A percentile compares a stretch with the other conserved stretches of the same genome.
These are phyloP conservation scores for Stramonita haemastoma DNA, from an alignment of 2,888 invertebrate species.

Conservation along the genomic window DNA sequence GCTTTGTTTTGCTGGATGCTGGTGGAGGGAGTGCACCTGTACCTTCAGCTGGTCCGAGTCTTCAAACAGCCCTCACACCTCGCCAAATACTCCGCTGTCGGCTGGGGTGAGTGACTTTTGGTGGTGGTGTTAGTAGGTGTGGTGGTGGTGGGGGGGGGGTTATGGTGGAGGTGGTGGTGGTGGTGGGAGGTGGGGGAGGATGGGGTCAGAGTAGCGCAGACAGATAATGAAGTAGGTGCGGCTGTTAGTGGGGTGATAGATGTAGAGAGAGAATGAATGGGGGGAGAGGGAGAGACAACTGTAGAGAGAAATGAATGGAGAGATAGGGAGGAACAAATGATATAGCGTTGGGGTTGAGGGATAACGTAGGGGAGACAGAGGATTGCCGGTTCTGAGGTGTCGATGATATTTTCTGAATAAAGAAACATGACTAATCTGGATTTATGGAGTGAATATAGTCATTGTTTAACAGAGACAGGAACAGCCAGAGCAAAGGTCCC, in stretches of 20 bases:
- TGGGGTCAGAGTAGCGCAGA: too few relatives aligned
- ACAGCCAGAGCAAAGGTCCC: background rate
- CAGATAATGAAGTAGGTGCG: too few relatives aligned
- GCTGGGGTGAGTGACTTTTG: conserved; percentile 64
- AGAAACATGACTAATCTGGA: too few relatives aligned
- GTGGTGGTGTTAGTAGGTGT: background rate
- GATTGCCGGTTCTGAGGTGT: too few relatives aligned
- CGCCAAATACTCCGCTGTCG: conserved; percentile 64
- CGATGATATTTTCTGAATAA: too few relatives aligned
- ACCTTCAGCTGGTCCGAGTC: conserved; percentile 69
- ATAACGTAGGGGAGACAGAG: too few relatives aligned
- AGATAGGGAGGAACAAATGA: background rate
- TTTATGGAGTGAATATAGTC: too few relatives aligned
- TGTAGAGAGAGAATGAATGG: background rate
- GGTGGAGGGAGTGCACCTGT: conserved; percentile 71
- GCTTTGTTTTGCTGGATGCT: conserved; percentile 74
- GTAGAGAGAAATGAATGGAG: background rate
- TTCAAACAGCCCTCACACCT: conserved; percentile 64
- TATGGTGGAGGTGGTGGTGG: background rate
- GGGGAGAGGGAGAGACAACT: too few relatives aligned
- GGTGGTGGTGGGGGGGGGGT: background rate
- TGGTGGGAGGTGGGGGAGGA: background rate
- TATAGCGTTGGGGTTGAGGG: too few relatives aligned
- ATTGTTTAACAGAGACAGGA: background rate
- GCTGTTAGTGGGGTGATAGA: too few relatives aligned